A percentile compares a stretch with the other conserved stretches of the same genome.
These are phyloP conservation scores for Chanos chanos DNA, from an alignment of 2,797 vertebrate species.

Conservation along the genomic window DNA sequence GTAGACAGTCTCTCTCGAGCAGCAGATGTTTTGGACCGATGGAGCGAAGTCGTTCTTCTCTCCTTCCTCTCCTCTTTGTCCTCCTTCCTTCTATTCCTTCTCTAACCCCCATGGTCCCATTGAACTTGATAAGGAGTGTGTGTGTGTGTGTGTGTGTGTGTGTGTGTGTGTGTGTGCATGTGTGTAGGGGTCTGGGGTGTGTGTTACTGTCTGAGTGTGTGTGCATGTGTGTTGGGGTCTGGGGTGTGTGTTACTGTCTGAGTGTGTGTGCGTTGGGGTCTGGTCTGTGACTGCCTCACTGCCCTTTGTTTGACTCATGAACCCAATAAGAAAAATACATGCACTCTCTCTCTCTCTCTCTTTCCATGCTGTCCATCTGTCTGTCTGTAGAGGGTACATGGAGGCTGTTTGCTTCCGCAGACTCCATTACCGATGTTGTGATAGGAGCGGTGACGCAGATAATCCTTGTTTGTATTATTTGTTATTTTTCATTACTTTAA, in stretches of 20 bases:
- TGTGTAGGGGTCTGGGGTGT: no score
- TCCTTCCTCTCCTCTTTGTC: no score
- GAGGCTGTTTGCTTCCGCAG: slow-evolving; percentile 50
- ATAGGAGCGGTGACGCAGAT: slow-evolving; percentile 67
- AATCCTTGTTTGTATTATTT: slow-evolving; percentile 61
- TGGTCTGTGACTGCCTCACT: slow-evolving; percentile 71
- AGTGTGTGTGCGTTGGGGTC: slow-evolving; percentile 58
- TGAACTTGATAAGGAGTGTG: neutral
- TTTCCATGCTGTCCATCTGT: slow-evolving; percentile 37
- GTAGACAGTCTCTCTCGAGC: no score
- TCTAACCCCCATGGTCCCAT: no score
- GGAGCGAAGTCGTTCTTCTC: no score
- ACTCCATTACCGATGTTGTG: slow-evolving; percentile 61
- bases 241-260: neutral
- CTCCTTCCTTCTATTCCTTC: no score
- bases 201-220: neutral
- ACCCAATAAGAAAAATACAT: slow-evolving; percentile 68
- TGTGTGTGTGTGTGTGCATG: neutral
- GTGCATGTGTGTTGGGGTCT: neutral
- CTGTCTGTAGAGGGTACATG: slow-evolving; percentile 53
- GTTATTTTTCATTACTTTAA: slow-evolving; percentile 62
- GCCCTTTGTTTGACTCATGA: slow-evolving; percentile 72
- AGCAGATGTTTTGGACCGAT: no score
- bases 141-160: neutral
- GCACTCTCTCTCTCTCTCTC: slow-evolving; percentile 18